Percentiles rank a stretch among this genome's conserved stretches.
phyloP scores from a whole-genome alignment of 2,113 vertebrate species.

The Mola mola region DNA sequence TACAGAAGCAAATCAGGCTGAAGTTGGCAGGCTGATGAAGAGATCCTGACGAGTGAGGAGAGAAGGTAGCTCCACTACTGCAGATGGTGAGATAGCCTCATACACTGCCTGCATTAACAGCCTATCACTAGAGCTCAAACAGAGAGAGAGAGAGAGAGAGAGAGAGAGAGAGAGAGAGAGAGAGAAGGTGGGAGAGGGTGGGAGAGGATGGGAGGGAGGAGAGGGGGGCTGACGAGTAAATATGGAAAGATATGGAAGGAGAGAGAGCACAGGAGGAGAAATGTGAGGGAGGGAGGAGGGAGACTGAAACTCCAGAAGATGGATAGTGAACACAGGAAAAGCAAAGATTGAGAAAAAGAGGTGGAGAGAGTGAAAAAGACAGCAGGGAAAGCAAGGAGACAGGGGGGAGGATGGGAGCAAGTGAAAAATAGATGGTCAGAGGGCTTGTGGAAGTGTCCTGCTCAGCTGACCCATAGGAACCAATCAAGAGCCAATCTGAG shows the following conservation, averaged over 20 bases:
- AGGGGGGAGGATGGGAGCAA: constrained; percentile 15
- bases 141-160: constrained; percentile 49
- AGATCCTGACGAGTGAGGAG: constrained; percentile 70
- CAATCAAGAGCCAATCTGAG: constrained; percentile 75
- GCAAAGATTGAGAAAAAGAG: constrained; percentile 26
- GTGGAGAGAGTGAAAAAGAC: constrained; percentile 30
- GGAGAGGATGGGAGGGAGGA: not conserved
- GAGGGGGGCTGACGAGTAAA: constrained; percentile 52
- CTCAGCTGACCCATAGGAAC: constrained; percentile 84
- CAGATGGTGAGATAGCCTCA: constrained; percentile 91
- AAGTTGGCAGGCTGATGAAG: constrained; percentile 68
- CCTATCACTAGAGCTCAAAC: constrained; percentile 90
- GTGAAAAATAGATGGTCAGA: constrained; percentile 20
- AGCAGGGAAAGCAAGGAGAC: constrained; percentile 11
- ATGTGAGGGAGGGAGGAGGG: constrained; percentile 29
- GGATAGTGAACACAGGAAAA: constrained; percentile 14
- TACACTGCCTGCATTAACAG: constrained; percentile 92
- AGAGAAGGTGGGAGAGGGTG: constrained; percentile 12
- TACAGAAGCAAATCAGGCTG: constrained; percentile 43
- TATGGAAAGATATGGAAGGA: constrained; percentile 72
- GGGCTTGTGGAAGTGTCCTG: constrained; percentile 61
- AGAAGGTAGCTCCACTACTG: constrained; percentile 89
- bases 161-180: constrained; percentile 9
- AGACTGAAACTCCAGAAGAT: too few species aligned
- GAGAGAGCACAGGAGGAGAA: constrained; percentile 46